Conservation (phyloP, 2,113 vertebrate genomes). For the Oceanodroma tethys region DNA sequence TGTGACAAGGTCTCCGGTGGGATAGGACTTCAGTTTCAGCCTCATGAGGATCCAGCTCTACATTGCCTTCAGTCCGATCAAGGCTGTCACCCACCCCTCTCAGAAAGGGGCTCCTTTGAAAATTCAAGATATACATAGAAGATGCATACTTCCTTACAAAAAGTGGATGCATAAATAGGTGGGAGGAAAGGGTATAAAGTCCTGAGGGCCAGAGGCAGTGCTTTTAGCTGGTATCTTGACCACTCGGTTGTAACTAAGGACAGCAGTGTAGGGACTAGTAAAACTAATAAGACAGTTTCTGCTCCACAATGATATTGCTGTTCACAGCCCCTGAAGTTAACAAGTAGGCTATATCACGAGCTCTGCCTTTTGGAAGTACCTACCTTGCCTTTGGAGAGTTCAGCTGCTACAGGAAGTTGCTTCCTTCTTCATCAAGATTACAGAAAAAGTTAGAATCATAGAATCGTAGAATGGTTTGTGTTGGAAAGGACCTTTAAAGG, state of each 20-base stretch:
- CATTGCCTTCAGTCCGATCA: neutral
- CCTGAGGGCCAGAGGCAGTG: neutral
- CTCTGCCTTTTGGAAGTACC: neutral
- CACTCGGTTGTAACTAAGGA: neutral
- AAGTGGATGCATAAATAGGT: neutral
- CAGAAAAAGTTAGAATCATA: neutral
- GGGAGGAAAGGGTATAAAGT: neutral
- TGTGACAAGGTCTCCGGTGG: neutral
- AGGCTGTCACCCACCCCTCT: neutral
- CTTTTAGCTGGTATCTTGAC: neutral
- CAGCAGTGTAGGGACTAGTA: neutral
- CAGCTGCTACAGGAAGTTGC: neutral
- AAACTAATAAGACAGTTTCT: neutral
- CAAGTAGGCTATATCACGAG: neutral
- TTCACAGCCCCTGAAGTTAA: neutral
- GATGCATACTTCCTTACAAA: neutral
- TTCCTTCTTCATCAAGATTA: neutral
- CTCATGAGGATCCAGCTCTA: neutral
- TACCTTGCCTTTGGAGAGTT: neutral
- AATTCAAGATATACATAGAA: neutral
- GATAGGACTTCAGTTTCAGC: neutral
- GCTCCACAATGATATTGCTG: neutral
- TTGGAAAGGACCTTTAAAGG: neutral
- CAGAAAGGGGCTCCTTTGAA: neutral
- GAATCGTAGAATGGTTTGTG: neutral